Percentiles rank a stretch among this genome's conserved stretches.
Conservation (phyloP, 1,140 invertebrate genomes). For the roundworm (Caenorhabditis elegans) region DNA sequence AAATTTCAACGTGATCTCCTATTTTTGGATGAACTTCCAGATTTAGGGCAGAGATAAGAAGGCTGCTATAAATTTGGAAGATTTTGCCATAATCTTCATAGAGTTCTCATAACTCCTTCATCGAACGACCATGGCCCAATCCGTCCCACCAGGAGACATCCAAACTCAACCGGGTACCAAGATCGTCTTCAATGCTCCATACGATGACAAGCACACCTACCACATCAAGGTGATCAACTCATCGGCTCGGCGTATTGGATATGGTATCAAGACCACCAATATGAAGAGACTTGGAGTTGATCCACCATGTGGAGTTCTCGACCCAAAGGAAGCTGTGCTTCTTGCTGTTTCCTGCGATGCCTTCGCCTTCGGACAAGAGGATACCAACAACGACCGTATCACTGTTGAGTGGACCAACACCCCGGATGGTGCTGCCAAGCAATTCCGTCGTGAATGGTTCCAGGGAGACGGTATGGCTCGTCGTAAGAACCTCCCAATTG, state of each 20-base stretch:
- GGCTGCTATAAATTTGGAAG: too few relatives aligned
- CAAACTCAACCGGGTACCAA: too few relatives aligned
- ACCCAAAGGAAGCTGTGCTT: constrained; percentile 44
- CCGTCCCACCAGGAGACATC: too few relatives aligned
- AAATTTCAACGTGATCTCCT: too few relatives aligned
- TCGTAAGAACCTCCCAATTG: neutral
- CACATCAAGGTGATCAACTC: constrained; percentile 45
- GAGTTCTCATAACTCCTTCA: too few relatives aligned
- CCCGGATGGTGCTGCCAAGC: neutral
- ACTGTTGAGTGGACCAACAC: constrained; percentile 4
- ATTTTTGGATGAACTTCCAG: too few relatives aligned
- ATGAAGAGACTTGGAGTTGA: constrained; percentile 41
- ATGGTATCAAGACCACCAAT: constrained; percentile 46
- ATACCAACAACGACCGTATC: constrained; percentile 16
- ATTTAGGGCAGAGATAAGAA: too few relatives aligned
- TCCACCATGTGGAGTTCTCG: constrained; percentile 41
- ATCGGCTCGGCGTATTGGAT: constrained; percentile 41
- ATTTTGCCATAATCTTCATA: too few relatives aligned
- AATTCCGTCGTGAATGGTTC: constrained; percentile 30
- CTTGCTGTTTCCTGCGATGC: constrained; percentile 42
- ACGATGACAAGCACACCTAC: constrained; percentile 50
- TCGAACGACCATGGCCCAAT: too few relatives aligned
- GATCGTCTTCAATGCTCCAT: constrained; percentile 50
- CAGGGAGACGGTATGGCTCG: neutral
- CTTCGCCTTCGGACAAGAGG: constrained; percentile 45